Evolutionary conservation across 2,113 vertebrate genomes (phyloP).

Genomic region (Sialia sialis): DNA sequence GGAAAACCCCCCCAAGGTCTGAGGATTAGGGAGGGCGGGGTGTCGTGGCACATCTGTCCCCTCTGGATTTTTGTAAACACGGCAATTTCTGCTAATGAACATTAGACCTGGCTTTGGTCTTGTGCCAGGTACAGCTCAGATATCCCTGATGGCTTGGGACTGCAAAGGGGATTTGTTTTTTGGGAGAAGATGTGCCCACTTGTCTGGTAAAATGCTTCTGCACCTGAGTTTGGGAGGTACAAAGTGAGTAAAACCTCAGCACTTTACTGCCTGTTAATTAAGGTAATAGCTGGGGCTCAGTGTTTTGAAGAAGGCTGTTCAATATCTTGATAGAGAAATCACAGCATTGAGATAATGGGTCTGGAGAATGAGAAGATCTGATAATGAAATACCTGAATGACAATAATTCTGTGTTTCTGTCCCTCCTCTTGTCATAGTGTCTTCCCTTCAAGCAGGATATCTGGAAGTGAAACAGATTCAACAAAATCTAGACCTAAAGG

Average conservation of each 20-base stretch:
- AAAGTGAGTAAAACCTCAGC: neutral
- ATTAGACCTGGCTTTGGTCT: neutral
- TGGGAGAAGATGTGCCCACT: rapidly evolving
- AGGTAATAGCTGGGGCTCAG: neutral
- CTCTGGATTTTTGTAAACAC: rapidly evolving
- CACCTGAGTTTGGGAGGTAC: neutral
- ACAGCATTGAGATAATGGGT: neutral
- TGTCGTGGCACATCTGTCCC: rapidly evolving
- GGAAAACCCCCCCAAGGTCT: neutral
- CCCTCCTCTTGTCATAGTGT: neutral
- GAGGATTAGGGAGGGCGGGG: neutral
- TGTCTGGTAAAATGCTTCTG: neutral
- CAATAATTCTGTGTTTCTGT: neutral
- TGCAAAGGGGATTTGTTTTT: neutral
- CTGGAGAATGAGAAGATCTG: neutral
- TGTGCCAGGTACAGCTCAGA: neutral
- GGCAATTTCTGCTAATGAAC: neutral
- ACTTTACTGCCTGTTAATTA: neutral
- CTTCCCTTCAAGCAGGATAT: neutral
- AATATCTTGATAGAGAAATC: neutral
- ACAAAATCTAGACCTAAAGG: neutral
- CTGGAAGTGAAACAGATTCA: neutral
- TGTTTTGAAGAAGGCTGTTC: neutral
- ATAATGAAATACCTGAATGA: neutral
- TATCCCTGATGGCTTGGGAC: rapidly evolving